Evolutionary conservation across 2,888 invertebrate genomes (phyloP), one percentile per base, ranked within the genome.

Genomic region (Ypsolopha scabrella): DNA sequence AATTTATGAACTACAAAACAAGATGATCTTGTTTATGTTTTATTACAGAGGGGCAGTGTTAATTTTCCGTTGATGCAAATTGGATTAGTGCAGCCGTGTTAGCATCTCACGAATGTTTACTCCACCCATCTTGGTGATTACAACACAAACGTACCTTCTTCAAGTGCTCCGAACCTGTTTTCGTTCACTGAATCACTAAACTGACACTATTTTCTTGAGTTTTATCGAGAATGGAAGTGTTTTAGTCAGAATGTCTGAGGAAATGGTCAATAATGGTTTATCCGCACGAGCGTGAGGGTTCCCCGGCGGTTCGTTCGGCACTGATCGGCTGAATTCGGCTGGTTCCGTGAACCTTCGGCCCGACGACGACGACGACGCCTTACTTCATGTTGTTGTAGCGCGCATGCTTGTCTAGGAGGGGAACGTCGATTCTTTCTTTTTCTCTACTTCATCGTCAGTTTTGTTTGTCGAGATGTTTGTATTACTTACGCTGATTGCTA

Each of bases 241-340:
- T 71, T 65, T 66, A 62, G 57, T 66, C 57, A 60, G 63, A 74
- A 72, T 74, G 69, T 66, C 64, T 64, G 65, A 77, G 73, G 72
- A 80, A 79, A 75, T 78, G 68, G 75, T 81, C 79, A 83, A 82
- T 85, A 80, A 72, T 64, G 67, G 63, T 63, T 63, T 64, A 69
- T 69, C 73, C 71, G 68, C 61, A 63, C 72, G 63, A 69, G 68
- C 76, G 83, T 76, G 68, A 67, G 61, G 65, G 70, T 75, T 66
- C 63, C 59, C 61, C 63, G 66, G 68, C 64, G 66, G 67, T 64
- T 59, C 61, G 59, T 64, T 83, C 83, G 85, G 77, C 65, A 83
- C 82, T 85, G 68, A 52, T 85, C 83, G 85, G 77, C 39, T 52
- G 58, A 69, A 67, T 75, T 85, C 83, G 85, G 77, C 39, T 52